Conservation (phyloP, 2,797 vertebrate species). For the Acanthornis magna region DNA sequence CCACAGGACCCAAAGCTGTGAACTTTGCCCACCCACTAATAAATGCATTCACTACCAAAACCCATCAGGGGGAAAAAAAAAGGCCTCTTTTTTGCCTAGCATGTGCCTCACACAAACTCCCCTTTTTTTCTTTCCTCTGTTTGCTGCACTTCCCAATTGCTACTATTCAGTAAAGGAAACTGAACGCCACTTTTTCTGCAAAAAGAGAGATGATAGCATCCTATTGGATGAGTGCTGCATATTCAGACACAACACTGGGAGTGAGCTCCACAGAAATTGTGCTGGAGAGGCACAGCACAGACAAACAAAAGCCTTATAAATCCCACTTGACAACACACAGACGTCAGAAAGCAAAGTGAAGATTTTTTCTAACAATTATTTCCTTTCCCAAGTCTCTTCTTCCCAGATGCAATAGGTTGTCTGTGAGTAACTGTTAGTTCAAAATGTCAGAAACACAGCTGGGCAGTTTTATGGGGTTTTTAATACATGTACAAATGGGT, state of each 20-base stretch:
- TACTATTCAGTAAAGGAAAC: not conserved
- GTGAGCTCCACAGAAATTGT: not conserved
- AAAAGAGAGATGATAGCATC: not conserved
- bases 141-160: not conserved
- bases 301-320: not conserved
- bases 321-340: not conserved
- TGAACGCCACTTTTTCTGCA: not conserved
- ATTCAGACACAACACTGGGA: not conserved
- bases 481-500: not conserved
- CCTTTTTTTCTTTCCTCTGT: not conserved
- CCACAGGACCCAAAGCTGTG: not conserved
- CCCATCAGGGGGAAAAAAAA: accelerated
- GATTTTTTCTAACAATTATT: not conserved
- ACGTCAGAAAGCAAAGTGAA: not conserved
- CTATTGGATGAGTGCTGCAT: not conserved
- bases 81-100: not conserved
- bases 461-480: not conserved
- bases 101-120: not conserved
- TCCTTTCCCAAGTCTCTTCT: not conserved
- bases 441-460: not conserved
- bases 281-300: not conserved
- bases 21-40: not conserved
- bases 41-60: not conserved
- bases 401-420: not conserved
- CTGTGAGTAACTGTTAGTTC: not conserved